phyloP scores from a whole-genome alignment of 2,113 vertebrate genomes.

The Cyphotilapia sp. region DNA sequence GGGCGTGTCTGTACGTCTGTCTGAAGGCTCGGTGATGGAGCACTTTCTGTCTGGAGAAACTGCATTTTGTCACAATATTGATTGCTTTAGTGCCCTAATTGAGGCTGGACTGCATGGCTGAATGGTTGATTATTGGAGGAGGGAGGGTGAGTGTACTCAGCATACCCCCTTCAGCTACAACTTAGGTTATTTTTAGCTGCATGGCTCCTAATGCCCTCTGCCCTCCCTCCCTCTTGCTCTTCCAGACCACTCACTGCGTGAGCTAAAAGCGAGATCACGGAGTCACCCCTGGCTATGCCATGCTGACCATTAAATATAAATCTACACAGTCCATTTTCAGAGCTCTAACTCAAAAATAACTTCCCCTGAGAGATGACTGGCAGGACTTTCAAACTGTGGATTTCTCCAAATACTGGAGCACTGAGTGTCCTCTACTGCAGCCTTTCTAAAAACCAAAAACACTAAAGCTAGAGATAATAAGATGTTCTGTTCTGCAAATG shows the following conservation, averaged over 20 bases:
- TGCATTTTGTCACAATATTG: constrained; percentile 42
- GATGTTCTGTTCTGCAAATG: not conserved
- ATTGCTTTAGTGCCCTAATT: constrained; percentile 54
- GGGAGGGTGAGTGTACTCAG: not conserved
- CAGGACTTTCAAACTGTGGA: not conserved
- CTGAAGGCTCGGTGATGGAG: constrained; percentile 14
- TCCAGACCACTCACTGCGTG: not conserved
- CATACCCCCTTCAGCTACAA: not conserved
- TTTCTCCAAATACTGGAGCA: not conserved
- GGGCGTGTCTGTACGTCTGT: not conserved
- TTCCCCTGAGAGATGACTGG: not conserved
- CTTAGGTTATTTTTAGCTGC: constrained; percentile 43
- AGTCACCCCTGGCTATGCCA: not conserved
- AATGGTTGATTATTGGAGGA: not conserved
- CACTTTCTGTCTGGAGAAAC: constrained; percentile 41
- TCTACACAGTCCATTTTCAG: not conserved
- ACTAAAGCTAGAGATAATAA: not conserved
- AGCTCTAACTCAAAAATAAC: not conserved
- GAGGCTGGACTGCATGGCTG: constrained; percentile 18
- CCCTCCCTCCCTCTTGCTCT: not conserved
- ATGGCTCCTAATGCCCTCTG: not conserved
- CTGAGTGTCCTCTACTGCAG: not conserved
- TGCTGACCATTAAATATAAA: not conserved
- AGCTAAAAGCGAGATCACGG: not conserved
- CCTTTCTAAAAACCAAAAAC: not conserved